phyloP scores from a whole-genome alignment of 30 jellyfish, hydroid and myxozoan genomes.

The Mastigias papua region DNA sequence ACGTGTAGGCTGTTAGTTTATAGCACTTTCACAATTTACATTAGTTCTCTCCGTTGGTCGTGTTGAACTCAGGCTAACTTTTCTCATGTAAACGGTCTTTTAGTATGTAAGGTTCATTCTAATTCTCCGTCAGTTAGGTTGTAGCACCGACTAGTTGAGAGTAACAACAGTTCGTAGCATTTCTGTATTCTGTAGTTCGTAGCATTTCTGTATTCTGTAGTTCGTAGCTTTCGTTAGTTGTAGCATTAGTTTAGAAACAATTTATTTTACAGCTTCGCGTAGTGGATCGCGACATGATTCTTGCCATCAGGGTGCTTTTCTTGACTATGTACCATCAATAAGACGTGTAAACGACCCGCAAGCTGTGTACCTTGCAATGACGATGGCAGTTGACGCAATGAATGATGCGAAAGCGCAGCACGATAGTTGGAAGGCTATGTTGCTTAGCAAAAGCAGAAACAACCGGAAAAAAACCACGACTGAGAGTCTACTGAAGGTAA shows the following conservation, averaged over 20 bases:
- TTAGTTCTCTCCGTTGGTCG: no score
- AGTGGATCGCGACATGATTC: no score
- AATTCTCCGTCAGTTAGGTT: no score
- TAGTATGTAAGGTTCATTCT: no score
- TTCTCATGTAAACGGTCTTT: no score
- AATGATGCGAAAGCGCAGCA: constrained; percentile 34
- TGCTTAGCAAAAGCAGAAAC: neutral
- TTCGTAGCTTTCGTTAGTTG: neutral
- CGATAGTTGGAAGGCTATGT: neutral
- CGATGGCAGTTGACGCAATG: constrained; percentile 63
- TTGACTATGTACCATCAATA: constrained; percentile 44
- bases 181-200: neutral
- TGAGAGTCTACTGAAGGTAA: neutral
- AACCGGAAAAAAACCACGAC: neutral
- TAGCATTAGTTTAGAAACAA: constrained; percentile 18
- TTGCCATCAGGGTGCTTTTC: neutral
- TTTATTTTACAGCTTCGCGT: constrained; percentile 31
- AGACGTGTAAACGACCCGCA: constrained; percentile 39
- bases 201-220: neutral
- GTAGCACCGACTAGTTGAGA: no score
- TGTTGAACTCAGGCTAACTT: no score
- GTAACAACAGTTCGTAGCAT: neutral
- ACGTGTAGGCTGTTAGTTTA: no score
- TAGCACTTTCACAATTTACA: no score
- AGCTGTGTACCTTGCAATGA: constrained; percentile 32